These are phyloP conservation scores for Lagenorhynchus albirostris DNA, from an alignment of 2,113 vertebrate genomes.

Conservation along the genomic window DNA sequence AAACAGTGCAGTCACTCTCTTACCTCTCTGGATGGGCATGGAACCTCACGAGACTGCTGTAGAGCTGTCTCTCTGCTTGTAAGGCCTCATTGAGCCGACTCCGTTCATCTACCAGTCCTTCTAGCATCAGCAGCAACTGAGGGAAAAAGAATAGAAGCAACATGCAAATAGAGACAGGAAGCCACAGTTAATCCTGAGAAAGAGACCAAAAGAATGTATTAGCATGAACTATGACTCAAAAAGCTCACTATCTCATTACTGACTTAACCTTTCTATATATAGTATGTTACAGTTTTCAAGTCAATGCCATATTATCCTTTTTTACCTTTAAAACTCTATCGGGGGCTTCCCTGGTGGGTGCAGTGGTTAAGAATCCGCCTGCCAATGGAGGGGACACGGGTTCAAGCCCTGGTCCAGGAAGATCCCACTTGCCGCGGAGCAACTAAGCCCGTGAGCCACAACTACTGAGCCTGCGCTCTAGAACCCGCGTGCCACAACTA, in stretches of 20 bases:
- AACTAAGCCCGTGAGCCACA: no score
- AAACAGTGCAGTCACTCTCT: slow-evolving; percentile 34
- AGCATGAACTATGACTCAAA: background rate
- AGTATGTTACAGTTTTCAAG: background rate
- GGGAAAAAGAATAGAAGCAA: slow-evolving; percentile 7
- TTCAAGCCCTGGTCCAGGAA: no score
- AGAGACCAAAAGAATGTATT: background rate
- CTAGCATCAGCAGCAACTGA: slow-evolving; percentile 85
- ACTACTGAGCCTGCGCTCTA: no score
- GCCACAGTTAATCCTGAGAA: background rate
- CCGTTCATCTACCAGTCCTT: slow-evolving; percentile 90
- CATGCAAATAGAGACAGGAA: background rate
- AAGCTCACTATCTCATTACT: background rate
- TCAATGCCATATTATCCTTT: background rate
- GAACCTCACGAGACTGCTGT: slow-evolving; percentile 88
- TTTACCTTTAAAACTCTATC: background rate
- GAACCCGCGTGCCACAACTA: no score
- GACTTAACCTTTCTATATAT: background rate
- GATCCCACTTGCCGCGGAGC: no score
- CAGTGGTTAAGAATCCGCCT: no score
- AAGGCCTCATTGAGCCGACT: slow-evolving; percentile 91
- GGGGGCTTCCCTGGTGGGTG: background rate
- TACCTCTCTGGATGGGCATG: slow-evolving; percentile 88
- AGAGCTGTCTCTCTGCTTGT: slow-evolving; percentile 91
- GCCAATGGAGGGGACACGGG: no score